These are phyloP conservation scores for Hecatera dysodea DNA, from an alignment of 2,888 invertebrate genomes.

Conservation along the genomic window DNA sequence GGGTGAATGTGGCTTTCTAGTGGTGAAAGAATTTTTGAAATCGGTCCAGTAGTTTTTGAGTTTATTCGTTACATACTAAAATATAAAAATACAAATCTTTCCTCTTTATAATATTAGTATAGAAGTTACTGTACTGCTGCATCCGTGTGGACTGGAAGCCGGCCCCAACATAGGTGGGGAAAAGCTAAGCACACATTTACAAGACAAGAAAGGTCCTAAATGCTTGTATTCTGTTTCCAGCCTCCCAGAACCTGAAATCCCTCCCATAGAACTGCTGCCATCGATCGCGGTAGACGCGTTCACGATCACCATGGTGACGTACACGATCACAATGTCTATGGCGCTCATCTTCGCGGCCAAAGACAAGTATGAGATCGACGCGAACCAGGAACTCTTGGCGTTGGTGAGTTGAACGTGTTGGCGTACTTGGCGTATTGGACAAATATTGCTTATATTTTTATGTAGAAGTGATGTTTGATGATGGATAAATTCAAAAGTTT, in stretches of 20 bases:
- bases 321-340: conserved; percentile 95
- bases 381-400: conserved; percentile 95
- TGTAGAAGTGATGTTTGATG: neutral
- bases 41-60: no score
- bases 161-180: no score
- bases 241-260: conserved; percentile 92
- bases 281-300: conserved; percentile 92
- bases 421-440: neutral
- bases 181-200: no score
- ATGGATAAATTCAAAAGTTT: no score
- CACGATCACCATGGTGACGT: conserved; percentile 94
- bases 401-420: conserved; percentile 85
- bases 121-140: no score
- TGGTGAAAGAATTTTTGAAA: no score
- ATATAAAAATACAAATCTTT: no score
- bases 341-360: conserved; percentile 95
- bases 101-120: no score
- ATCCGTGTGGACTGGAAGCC: no score
- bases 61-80: no score
- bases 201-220: no score
- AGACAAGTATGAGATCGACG: conserved; percentile 93
- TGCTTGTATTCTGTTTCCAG: conserved; percentile 81
- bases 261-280: conserved; percentile 91
- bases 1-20: no score
- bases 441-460: neutral